These are phyloP conservation scores for Gari tellinella DNA, from an alignment of 2,888 invertebrate genomes.

Conservation along the genomic window DNA sequence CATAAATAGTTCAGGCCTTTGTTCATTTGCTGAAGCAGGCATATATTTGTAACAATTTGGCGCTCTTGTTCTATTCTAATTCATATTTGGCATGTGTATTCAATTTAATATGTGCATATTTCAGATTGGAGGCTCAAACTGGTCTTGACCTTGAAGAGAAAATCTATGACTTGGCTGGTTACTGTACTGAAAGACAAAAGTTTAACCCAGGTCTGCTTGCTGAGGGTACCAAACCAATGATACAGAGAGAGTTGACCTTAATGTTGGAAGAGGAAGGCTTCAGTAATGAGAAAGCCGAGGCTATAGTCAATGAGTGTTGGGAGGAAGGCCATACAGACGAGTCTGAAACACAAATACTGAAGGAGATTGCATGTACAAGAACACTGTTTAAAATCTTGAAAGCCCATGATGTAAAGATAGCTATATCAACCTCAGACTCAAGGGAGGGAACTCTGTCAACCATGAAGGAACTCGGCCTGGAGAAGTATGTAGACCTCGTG, in stretches of 20 bases:
- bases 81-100: too few species aligned
- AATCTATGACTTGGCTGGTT: conserved; percentile 83
- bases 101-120: neutral
- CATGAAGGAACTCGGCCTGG: conserved; percentile 68
- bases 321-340: conserved; percentile 78
- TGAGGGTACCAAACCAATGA: conserved; percentile 81
- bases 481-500: conserved; percentile 82
- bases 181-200: conserved; percentile 77
- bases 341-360: conserved; percentile 70
- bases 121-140: conserved; percentile 77
- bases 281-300: conserved; percentile 51
- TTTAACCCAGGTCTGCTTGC: conserved; percentile 84
- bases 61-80: neutral
- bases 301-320: conserved; percentile 78
- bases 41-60: neutral
- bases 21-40: conserved; percentile 4
- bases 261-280: conserved; percentile 78
- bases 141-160: conserved; percentile 80
- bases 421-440: conserved; percentile 85
- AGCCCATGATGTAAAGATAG: conserved; percentile 83
- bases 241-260: conserved; percentile 67
- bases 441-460: conserved; percentile 72
- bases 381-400: conserved; percentile 83
- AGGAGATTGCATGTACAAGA: conserved; percentile 82
- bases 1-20: too few species aligned